Percentiles rank a stretch among this genome's conserved stretches.
These are phyloP conservation scores for Pammene aurita DNA, from an alignment of 2,888 invertebrate genomes.

Conservation along the genomic window DNA sequence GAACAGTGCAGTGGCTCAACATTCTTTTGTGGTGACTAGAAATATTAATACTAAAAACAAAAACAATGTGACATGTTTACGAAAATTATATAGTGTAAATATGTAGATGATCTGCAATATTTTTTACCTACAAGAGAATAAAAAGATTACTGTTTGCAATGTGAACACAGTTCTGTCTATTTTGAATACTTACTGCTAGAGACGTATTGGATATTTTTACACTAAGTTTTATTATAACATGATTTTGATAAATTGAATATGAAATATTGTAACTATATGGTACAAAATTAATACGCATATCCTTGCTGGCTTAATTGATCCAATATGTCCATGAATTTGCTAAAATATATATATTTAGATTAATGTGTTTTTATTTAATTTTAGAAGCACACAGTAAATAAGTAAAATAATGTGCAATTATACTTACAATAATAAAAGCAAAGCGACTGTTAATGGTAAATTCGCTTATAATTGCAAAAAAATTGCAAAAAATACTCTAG, in stretches of 20 bases:
- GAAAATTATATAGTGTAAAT: too few relatives aligned
- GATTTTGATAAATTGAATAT: too few relatives aligned
- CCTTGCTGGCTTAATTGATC: not conserved
- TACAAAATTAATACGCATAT: not conserved
- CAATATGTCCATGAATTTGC: slow-evolving; percentile 8
- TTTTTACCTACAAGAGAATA: not conserved
- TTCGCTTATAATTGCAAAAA: slow-evolving; percentile 27
- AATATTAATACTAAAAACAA: too few relatives aligned
- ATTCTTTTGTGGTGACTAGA: too few relatives aligned
- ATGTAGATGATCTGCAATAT: too few relatives aligned
- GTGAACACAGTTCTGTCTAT: slow-evolving; percentile 1
- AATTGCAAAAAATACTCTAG: not conserved
- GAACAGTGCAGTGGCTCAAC: too few relatives aligned
- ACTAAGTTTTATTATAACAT: not conserved
- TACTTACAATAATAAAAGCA: slow-evolving; percentile 21
- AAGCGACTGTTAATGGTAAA: slow-evolving; percentile 34
- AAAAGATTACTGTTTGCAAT: not conserved
- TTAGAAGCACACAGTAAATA: slow-evolving; percentile 7
- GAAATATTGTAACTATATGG: too few relatives aligned
- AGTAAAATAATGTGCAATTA: slow-evolving; percentile 11
- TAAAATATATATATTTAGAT: slow-evolving; percentile 1
- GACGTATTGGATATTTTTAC: not conserved
- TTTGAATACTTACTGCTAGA: not conserved
- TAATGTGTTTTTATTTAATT: not conserved
- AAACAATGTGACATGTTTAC: too few relatives aligned